Evolutionary conservation across 2,113 vertebrate genomes (phyloP).

Genomic region (Phaethon lepturus): DNA sequence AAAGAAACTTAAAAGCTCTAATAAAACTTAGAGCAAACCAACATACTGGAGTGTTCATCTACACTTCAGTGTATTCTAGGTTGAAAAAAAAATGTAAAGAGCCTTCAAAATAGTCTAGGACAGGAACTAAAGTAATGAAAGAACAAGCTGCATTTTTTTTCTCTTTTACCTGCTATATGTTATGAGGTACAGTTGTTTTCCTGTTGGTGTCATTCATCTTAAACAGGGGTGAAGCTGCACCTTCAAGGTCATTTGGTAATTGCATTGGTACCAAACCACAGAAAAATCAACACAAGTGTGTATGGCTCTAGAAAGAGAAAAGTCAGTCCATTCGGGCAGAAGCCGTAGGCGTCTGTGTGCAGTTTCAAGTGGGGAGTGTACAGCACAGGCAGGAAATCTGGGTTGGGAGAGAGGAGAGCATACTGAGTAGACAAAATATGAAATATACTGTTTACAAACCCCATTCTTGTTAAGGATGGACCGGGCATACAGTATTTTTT

Average conservation of each 20-base stretch:
- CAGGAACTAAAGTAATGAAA: not conserved
- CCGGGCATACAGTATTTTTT: not conserved
- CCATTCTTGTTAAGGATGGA: not conserved
- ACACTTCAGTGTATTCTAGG: not conserved
- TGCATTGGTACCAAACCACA: not conserved
- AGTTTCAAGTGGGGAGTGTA: not conserved
- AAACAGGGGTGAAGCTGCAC: not conserved
- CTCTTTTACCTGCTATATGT: not conserved
- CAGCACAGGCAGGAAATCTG: not conserved
- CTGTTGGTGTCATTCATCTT: not conserved
- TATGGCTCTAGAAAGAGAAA: not conserved
- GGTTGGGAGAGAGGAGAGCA: not conserved
- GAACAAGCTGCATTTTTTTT: not conserved
- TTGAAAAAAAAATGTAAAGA: not conserved
- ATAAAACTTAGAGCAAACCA: slow-evolving; percentile 49
- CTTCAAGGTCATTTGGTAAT: not conserved
- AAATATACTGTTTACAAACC: not conserved
- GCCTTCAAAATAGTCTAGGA: not conserved
- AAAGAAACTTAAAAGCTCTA: slow-evolving; percentile 67
- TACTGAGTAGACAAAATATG: not conserved
- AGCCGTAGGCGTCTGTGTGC: not conserved
- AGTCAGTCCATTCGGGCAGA: not conserved
- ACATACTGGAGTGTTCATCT: slow-evolving; percentile 13
- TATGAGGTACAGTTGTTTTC: not conserved
- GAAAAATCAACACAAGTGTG: fast-evolving